Evolutionary conservation across 2,113 vertebrate genomes (phyloP).

Genomic region (Furnarius figulus): DNA sequence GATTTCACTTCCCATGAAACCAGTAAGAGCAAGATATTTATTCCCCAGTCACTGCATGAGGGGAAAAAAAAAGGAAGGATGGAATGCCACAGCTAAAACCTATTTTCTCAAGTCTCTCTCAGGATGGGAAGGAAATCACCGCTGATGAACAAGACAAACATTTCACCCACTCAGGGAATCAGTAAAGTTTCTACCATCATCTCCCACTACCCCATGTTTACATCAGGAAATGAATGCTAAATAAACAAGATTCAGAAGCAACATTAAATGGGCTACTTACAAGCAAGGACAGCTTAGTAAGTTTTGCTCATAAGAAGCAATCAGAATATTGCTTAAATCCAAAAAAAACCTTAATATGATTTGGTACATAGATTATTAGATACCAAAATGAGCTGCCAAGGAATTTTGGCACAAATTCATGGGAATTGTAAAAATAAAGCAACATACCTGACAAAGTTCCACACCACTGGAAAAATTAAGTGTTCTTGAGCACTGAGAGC

Average conservation of each 20-base stretch:
- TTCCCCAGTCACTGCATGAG: not conserved
- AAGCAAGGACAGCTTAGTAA: not conserved
- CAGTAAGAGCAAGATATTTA: not conserved
- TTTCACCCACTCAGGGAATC: not conserved
- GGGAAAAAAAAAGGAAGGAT: rapidly evolving
- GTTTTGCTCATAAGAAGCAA: not conserved
- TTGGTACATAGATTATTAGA: not conserved
- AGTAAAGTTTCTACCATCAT: not conserved
- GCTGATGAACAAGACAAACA: not conserved
- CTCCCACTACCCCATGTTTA: not conserved
- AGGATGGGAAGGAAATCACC: not conserved
- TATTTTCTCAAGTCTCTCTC: not conserved
- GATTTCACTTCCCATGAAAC: not conserved
- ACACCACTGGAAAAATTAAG: constrained; percentile 19
- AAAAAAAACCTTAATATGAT: not conserved
- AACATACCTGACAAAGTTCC: constrained; percentile 31
- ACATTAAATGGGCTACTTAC: not conserved
- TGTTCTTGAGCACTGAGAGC: not conserved
- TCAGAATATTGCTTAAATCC: not conserved
- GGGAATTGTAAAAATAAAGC: constrained; percentile 18
- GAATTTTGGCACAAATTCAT: constrained; percentile 9
- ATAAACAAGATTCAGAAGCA: not conserved
- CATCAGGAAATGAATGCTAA: not conserved
- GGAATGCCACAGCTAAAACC: not conserved
- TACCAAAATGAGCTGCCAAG: not conserved